Percentiles rank a stretch among this genome's conserved stretches.
Conservation (phyloP, 2,888 invertebrate species). For the Steinernema scapterisci region DNA sequence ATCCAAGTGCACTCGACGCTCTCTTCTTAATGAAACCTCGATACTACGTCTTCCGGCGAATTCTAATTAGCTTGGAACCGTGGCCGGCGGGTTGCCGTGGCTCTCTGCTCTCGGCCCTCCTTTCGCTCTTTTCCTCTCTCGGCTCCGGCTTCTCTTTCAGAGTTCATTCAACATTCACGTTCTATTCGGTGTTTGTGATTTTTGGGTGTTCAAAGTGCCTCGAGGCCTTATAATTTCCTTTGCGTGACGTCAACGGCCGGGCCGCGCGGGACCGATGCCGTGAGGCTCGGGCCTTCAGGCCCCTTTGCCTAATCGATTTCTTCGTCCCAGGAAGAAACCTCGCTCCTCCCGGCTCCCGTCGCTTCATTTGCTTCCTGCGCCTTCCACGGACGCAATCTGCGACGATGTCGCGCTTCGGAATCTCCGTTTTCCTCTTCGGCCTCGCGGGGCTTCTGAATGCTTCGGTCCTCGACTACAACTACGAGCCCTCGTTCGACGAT, state of each 20-base stretch:
- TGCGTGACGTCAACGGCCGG: background rate
- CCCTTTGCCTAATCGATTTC: background rate
- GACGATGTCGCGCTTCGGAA: background rate
- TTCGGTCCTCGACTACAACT: conserved; percentile 14
- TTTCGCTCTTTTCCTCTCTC: conserved; percentile 5
- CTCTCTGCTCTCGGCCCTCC: background rate
- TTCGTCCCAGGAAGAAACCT: background rate
- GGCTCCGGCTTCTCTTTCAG: background rate
- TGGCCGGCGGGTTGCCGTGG: background rate
- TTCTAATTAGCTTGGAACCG: too few relatives aligned
- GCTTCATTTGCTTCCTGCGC: conserved; percentile 5
- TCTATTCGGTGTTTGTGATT: background rate
- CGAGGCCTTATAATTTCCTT: background rate
- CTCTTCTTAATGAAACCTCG: background rate
- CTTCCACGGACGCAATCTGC: background rate
- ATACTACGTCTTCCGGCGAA: background rate
- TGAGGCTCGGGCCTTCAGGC: background rate
- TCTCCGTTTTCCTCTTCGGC: background rate
- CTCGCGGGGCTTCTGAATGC: conserved; percentile 3
- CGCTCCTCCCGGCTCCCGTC: background rate
- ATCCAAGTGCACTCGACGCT: too few relatives aligned
- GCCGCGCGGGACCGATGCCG: background rate
- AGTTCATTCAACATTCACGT: background rate
- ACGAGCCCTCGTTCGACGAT: conserved; percentile 1
- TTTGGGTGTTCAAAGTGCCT: background rate